A percentile compares a stretch with the other conserved stretches of the same genome.
phyloP scores from a whole-genome alignment of 2,113 vertebrate genomes.

The Indri indri region DNA sequence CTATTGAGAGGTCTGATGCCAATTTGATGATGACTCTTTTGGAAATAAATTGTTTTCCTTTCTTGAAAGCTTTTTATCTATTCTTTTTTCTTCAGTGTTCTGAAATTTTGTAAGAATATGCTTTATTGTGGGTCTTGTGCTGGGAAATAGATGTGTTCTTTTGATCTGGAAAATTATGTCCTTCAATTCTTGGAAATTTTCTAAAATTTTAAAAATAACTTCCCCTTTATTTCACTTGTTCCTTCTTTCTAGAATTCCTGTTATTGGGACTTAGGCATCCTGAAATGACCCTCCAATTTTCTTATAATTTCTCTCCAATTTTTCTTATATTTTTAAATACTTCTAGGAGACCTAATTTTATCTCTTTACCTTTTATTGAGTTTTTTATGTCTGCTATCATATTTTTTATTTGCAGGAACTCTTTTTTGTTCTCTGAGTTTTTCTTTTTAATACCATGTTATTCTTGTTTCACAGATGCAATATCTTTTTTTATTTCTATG shows the following conservation, averaged over 20 bases:
- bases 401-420: background rate
- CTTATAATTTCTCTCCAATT: background rate
- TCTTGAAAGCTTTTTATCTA: background rate
- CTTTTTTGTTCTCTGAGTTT: background rate
- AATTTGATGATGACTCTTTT: background rate
- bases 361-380: background rate
- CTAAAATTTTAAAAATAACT: background rate
- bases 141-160: background rate
- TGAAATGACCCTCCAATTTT: background rate
- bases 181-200: background rate
- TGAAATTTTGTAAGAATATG: background rate
- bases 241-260: conserved; percentile 1
- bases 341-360: background rate
- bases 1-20: background rate
- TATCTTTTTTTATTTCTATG: conserved; percentile 6
- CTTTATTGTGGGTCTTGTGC: background rate
- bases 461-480: background rate
- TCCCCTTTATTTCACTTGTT: background rate
- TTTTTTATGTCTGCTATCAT: conserved; percentile 26
- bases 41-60: background rate
- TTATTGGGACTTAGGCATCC: background rate
- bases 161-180: background rate
- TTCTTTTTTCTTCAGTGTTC: background rate
- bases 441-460: background rate
- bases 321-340: background rate